Evolutionary conservation across 2,888 invertebrate genomes (phyloP), one percentile per base, ranked within the genome.

Genomic region (Pecten maximus): DNA sequence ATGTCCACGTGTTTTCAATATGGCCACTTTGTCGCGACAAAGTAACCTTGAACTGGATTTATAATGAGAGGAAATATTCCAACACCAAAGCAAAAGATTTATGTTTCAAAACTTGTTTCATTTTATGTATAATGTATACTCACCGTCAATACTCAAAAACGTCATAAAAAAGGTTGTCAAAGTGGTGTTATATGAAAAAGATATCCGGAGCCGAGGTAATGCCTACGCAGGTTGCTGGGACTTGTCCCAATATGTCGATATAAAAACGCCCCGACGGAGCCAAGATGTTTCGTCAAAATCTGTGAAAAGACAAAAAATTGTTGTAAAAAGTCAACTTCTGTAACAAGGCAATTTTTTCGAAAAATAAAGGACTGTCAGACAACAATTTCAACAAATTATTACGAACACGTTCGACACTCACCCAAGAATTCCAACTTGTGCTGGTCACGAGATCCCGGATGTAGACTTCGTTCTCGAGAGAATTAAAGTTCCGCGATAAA

Each of bases 101-200:
- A 16, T 28, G 10, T n/a, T 88, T 35, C 3, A n/a, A 39, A 28
- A 35, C 23, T 35, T 16, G 28, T 39, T 35, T 60, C 15, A 2
- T 74, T 86, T 89, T 60, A 74, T 35, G 0, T 16, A 60, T 39
- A 40, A 19, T 54, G 40, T 2, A 35, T 89, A 93, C 95, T 93
- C 93, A 96, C 96, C 95, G 95, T 95, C 93, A 93, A 92, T 92
- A 94, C 93, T 91, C 95, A 93, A 95, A 94, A 95, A 95, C 95
- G 95, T 96, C 96, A 96, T 96, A 96, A 95, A 95, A 94, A 94
- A 94, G 94, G 92, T 94, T 93, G 94, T 91, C 91, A 91, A 91
- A 89, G 90, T 48, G 87, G 89, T 91, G 87, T 89, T 90, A 91
- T 88, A 91, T 90, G 74, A 91, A 92, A 91, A 91, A 89, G 88